These are phyloP conservation scores for Amblyopsis rosae DNA, from an alignment of 2,113 vertebrate genomes.

Conservation along the genomic window DNA sequence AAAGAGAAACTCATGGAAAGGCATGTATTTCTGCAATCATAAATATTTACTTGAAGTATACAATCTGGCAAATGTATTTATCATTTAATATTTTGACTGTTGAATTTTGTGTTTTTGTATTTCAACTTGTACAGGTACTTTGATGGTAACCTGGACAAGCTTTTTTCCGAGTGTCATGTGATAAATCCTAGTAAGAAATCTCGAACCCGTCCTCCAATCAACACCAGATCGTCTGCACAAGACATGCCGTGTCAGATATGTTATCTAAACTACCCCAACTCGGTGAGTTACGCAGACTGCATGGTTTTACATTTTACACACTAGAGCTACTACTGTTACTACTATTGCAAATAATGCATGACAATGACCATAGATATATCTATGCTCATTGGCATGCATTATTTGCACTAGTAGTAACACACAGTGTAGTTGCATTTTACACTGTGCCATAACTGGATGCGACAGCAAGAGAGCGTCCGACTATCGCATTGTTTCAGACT, in stretches of 20 bases:
- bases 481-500: no score
- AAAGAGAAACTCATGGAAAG: constrained; percentile 99
- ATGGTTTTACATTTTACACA: background rate
- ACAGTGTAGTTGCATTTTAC: background rate
- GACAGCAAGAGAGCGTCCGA: background rate
- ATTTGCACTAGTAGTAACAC: no score
- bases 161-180: constrained; percentile 99
- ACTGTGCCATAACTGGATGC: background rate
- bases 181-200: constrained; percentile 99
- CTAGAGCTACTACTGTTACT: background rate
- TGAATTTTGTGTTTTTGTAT: constrained; percentile 8
- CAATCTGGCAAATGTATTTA: no score
- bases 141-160: constrained; percentile 98
- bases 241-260: constrained; percentile 99
- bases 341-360: no score
- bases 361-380: background rate
- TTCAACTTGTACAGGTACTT: constrained; percentile 87
- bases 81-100: constrained; percentile 2
- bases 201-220: constrained; percentile 94
- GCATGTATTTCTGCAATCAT: constrained; percentile 67
- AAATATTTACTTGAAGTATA: constrained; percentile 1
- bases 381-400: no score
- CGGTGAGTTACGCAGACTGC: constrained; percentile 81
- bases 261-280: constrained; percentile 98
- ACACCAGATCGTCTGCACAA: constrained; percentile 97